A percentile compares a stretch with the other conserved stretches of the same genome.
Evolutionary conservation across 2,888 invertebrate species (phyloP).

Genomic region (Drosophila kambysellisi): DNA sequence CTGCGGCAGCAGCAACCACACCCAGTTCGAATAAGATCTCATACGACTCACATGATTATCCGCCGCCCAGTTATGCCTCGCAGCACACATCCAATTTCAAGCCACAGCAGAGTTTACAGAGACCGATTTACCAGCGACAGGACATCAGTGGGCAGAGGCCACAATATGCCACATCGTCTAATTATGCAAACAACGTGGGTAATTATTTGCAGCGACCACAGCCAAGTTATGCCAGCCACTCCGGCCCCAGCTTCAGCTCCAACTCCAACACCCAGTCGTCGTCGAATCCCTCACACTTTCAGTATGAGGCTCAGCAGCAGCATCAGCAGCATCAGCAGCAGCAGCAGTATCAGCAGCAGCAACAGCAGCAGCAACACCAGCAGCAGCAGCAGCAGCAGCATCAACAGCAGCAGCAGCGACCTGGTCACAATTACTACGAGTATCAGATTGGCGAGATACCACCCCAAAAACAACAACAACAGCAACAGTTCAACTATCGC

Average conservation of each 20-base stretch:
- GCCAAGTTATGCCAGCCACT: conserved; percentile 46
- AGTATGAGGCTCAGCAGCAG: conserved; percentile 48
- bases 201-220: conserved; percentile 81
- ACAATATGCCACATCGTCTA: conserved; percentile 68
- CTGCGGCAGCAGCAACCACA: conserved; percentile 36
- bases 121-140: conserved; percentile 70
- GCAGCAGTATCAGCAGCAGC: conserved; percentile 32
- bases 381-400: conserved; percentile 22
- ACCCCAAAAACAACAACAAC: conserved; percentile 49
- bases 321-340: conserved; percentile 17
- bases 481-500: conserved; percentile 64
- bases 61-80: conserved; percentile 80
- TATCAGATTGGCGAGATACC: conserved; percentile 83
- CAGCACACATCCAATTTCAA: conserved; percentile 73
- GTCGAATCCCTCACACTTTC: conserved; percentile 42
- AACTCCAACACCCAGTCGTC: conserved; percentile 21
- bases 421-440: conserved; percentile 79
- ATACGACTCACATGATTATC: conserved; percentile 84
- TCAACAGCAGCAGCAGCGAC: conserved; percentile 52
- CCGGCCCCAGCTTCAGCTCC: conserved; percentile 11
- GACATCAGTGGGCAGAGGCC: conserved; percentile 64
- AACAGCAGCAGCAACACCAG: conserved; percentile 21
- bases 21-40: conserved; percentile 71
- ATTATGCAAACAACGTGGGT: conserved; percentile 84
- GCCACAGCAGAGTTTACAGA: conserved; percentile 46